A percentile compares a stretch with the other conserved stretches of the same genome.
These are phyloP conservation scores for Bergia puertoricense DNA, from an alignment of 92 coral and sea anemone species.

Conservation along the genomic window DNA sequence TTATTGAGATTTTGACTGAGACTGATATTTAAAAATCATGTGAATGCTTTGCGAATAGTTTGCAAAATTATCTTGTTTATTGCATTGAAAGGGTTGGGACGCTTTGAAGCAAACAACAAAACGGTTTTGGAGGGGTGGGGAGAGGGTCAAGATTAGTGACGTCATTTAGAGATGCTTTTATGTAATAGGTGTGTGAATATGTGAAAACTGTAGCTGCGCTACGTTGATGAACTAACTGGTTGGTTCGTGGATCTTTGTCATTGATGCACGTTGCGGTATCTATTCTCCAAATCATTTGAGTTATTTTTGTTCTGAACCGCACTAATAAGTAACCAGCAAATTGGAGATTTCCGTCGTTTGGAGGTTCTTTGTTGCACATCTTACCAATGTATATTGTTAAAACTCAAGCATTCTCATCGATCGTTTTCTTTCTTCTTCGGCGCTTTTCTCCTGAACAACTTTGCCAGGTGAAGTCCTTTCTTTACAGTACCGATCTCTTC, in stretches of 20 bases:
- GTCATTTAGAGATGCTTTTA: no score
- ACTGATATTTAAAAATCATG: no score
- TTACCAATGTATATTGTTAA: not conserved
- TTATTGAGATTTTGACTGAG: no score
- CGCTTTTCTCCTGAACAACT: slow-evolving; percentile 25
- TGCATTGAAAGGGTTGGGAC: no score
- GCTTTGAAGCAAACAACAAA: no score
- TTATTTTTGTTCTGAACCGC: not conserved
- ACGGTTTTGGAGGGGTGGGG: no score
- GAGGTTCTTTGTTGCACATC: not conserved
- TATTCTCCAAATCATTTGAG: not conserved
- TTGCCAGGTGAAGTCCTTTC: slow-evolving; percentile 37
- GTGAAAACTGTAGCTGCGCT: no score
- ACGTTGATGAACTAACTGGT: no score
- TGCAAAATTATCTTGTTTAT: no score
- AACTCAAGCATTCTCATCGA: not conserved
- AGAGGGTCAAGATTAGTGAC: no score
- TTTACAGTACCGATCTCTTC: slow-evolving; percentile 10
- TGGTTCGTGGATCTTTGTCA: not conserved
- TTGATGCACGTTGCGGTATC: not conserved
- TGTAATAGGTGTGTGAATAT: no score
- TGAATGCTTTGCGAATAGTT: no score
- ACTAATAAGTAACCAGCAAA: not conserved
- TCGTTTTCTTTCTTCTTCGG: not conserved
- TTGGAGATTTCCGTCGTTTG: not conserved